Evolutionary conservation across 2,888 invertebrate species (phyloP).

Genomic region (Melanargia galathea): DNA sequence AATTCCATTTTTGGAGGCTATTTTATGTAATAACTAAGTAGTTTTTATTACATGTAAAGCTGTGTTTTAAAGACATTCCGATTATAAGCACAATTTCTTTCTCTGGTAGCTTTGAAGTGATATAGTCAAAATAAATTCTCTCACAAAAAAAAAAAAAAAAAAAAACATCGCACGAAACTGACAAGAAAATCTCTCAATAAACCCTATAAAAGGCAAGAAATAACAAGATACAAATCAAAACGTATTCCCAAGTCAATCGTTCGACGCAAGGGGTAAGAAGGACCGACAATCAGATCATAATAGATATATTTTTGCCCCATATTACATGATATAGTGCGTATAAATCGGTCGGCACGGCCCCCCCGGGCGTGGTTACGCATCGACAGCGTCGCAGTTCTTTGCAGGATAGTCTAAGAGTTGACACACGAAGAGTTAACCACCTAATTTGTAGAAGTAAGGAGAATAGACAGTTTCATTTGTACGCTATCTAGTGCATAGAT

Average conservation of each 20-base stretch:
- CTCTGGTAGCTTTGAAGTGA: not conserved
- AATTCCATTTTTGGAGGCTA: not conserved
- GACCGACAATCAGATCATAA: slow-evolving; percentile 70
- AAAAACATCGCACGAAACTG: slow-evolving; percentile 13
- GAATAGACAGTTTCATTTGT: too few species aligned
- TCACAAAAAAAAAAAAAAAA: not conserved
- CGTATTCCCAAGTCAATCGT: slow-evolving; percentile 71
- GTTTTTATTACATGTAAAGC: not conserved
- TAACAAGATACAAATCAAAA: slow-evolving; percentile 59
- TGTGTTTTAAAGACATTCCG: not conserved
- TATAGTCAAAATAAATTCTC: not conserved
- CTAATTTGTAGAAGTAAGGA: too few species aligned
- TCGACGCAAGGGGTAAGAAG: slow-evolving; percentile 57
- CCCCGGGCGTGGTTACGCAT: slow-evolving; percentile 64
- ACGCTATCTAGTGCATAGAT: too few species aligned
- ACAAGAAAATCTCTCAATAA: slow-evolving; percentile 19
- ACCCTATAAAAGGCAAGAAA: slow-evolving; percentile 33
- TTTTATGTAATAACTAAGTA: not conserved
- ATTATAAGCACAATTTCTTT: too few species aligned
- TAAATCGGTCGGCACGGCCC: slow-evolving; percentile 71
- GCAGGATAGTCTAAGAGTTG: slow-evolving; percentile 17
- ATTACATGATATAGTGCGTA: slow-evolving; percentile 63
- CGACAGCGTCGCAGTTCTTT: slow-evolving; percentile 33
- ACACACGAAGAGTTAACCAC: too few species aligned
- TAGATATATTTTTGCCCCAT: slow-evolving; percentile 61